Conservation (phyloP, 92 coral and sea anemone species). For the Diadumene lineata region DNA sequence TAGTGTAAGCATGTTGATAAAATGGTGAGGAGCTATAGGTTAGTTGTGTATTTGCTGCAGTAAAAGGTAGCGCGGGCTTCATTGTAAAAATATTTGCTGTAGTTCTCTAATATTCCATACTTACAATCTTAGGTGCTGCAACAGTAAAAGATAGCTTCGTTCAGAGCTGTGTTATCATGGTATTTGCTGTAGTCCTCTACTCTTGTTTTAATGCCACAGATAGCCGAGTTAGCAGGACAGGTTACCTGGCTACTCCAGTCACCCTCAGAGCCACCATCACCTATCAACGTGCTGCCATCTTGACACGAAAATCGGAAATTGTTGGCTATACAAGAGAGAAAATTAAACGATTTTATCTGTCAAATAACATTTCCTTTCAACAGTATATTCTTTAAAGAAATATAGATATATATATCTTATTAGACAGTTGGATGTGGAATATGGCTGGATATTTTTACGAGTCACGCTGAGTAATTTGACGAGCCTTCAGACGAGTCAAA, state of each 20-base stretch:
- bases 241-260: neutral
- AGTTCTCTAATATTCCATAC: neutral
- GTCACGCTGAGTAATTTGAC: too few species aligned
- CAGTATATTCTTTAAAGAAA: neutral
- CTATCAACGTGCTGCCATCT: neutral
- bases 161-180: conserved; percentile 20
- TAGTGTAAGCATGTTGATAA: too few species aligned
- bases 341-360: neutral
- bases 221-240: neutral
- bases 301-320: neutral
- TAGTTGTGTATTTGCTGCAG: too few species aligned
- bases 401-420: neutral
- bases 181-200: neutral
- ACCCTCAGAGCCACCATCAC: conserved; percentile 10
- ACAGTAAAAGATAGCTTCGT: conserved; percentile 22
- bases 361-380: neutral
- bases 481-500: too few species aligned
- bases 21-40: too few species aligned
- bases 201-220: conserved; percentile 22
- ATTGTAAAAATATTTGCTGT: too few species aligned
- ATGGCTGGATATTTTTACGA: too few species aligned
- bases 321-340: neutral
- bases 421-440: too few species aligned
- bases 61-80: too few species aligned
- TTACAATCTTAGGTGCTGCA: neutral